These are phyloP conservation scores for Rissa tridactyla DNA, from an alignment of 2,113 vertebrate species.

Conservation along the genomic window DNA sequence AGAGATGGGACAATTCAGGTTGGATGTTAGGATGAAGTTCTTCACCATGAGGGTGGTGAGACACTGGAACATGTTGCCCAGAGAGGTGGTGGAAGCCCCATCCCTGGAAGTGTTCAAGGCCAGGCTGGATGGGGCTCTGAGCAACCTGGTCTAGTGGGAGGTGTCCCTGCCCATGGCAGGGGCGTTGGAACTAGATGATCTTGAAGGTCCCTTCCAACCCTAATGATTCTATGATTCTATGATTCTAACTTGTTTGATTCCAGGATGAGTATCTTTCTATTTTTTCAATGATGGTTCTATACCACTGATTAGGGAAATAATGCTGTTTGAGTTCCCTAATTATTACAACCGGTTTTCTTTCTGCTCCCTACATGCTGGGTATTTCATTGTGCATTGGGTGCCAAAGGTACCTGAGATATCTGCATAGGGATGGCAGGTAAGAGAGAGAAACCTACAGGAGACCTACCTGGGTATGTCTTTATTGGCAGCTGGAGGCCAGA, in stretches of 20 bases:
- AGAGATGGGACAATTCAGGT: no score
- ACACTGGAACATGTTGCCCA: no score
- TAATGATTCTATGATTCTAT: no score
- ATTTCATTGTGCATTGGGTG: background rate
- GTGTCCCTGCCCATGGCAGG: no score
- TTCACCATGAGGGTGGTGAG: no score
- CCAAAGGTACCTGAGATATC: background rate
- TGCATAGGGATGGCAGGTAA: background rate
- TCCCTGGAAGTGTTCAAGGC: no score
- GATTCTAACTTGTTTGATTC: background rate
- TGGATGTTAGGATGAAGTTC: no score
- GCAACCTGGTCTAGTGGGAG: no score
- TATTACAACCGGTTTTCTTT: background rate
- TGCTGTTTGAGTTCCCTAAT: background rate
- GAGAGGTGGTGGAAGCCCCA: no score
- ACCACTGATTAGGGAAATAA: background rate
- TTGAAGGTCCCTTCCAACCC: no score
- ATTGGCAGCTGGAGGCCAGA: background rate
- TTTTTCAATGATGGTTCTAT: fast-evolving
- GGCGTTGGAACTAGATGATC: no score
- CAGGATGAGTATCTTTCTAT: background rate
- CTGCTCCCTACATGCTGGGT: fast-evolving
- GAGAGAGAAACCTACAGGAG: background rate
- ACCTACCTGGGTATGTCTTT: background rate
- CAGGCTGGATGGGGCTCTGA: no score